A percentile compares a stretch with the other conserved stretches of the same genome.
phyloP scores from a whole-genome alignment of 2,113 vertebrate genomes.

The Sinocyclocheilus anshuiensis region DNA sequence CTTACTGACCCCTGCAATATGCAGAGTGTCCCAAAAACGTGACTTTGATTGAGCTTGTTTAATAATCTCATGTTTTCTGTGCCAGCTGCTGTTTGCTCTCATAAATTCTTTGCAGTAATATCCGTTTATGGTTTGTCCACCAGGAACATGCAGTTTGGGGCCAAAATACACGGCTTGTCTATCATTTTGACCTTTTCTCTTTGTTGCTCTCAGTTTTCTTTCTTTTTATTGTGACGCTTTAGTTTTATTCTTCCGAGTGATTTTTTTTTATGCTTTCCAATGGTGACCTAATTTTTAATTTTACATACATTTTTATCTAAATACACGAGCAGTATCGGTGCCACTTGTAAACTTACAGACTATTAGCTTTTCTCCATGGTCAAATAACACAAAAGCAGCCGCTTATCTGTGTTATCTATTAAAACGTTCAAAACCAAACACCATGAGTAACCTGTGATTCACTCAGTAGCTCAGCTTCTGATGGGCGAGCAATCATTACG shows the following conservation, averaged over 20 bases:
- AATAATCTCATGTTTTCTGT: background rate
- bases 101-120: slow-evolving; percentile 4
- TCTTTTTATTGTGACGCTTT: background rate
- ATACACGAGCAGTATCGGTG: background rate
- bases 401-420: background rate
- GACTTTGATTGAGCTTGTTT: slow-evolving; percentile 29
- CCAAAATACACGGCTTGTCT: slow-evolving; percentile 22
- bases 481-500: background rate
- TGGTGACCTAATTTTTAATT: background rate
- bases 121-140: slow-evolving; percentile 38
- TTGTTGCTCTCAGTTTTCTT: background rate
- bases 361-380: background rate
- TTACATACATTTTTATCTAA: background rate
- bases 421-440: slow-evolving; percentile 27
- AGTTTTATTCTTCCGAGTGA: background rate
- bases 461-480: slow-evolving; percentile 7
- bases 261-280: background rate
- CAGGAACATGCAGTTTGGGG: background rate
- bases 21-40: slow-evolving; percentile 13
- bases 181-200: slow-evolving; percentile 6
- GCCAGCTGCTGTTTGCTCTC: slow-evolving; percentile 12
- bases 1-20: slow-evolving; percentile 9
- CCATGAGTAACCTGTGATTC: slow-evolving; percentile 18
- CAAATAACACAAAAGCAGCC: slow-evolving; percentile 13
- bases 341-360: background rate